Conservation (phyloP, 2,113 vertebrate genomes). For the Chaetops frenatus region DNA sequence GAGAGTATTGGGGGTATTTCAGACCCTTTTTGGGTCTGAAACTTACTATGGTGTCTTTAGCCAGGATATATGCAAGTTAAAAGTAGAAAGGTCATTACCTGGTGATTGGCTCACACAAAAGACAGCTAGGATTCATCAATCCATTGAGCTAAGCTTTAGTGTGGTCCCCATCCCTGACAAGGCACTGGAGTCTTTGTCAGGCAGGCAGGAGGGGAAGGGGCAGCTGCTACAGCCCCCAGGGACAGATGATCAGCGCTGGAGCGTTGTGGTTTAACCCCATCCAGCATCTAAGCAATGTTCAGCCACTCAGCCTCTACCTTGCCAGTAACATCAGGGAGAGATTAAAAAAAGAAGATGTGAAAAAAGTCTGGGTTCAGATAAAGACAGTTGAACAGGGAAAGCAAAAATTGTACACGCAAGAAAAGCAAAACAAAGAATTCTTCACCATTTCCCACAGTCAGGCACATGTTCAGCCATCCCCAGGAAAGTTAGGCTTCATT, state of each 20-base stretch:
- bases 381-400: background rate
- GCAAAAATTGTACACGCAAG: background rate
- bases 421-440: background rate
- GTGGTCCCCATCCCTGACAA: background rate
- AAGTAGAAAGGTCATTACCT: background rate
- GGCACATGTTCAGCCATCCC: background rate
- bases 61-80: background rate
- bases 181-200: background rate
- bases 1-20: background rate
- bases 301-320: background rate
- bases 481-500: background rate
- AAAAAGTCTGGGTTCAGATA: background rate
- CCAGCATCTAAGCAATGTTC: background rate
- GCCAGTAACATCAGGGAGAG: background rate
- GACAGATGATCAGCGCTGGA: background rate
- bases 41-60: background rate
- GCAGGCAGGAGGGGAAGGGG: background rate
- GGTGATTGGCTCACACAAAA: background rate
- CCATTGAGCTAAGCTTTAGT: background rate
- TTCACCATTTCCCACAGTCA: background rate
- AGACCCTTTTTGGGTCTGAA: background rate
- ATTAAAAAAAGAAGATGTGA: fast-evolving
- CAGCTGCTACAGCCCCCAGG: background rate
- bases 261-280: background rate
- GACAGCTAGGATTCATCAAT: background rate